These are phyloP conservation scores for Incurvaria masculella DNA, from an alignment of 2,888 invertebrate genomes.

Conservation along the genomic window DNA sequence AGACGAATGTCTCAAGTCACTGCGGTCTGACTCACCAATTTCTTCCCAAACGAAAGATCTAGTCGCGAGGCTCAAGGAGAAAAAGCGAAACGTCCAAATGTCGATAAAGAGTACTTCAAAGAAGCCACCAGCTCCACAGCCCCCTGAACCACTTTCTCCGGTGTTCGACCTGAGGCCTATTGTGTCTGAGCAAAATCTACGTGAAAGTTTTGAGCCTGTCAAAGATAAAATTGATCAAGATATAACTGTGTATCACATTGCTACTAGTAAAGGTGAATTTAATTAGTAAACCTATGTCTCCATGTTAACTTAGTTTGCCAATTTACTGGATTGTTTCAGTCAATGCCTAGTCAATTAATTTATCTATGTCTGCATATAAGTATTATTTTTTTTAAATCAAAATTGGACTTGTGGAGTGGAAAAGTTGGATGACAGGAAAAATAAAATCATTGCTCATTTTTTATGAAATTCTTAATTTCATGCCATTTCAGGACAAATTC, in stretches of 20 bases:
- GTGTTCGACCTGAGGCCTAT: slow-evolving; percentile 46
- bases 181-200: slow-evolving; percentile 45
- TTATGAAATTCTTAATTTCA: no score
- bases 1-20: slow-evolving; percentile 63
- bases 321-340: no score
- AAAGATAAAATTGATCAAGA: background rate
- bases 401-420: no score
- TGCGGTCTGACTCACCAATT: slow-evolving; percentile 39
- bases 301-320: no score
- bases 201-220: slow-evolving; percentile 22
- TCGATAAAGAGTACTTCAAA: slow-evolving; percentile 32
- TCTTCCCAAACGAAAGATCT: slow-evolving; percentile 61
- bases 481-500: no score
- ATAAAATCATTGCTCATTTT: no score
- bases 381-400: no score
- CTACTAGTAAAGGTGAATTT: no score
- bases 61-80: slow-evolving; percentile 60
- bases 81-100: slow-evolving; percentile 58
- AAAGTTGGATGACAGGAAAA: no score
- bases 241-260: background rate
- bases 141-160: slow-evolving; percentile 46
- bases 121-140: slow-evolving; percentile 43
- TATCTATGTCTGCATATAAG: no score
- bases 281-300: no score
- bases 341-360: no score